These are phyloP conservation scores for Leptodactylus fallax DNA, from an alignment of 2,797 vertebrate species.

Conservation along the genomic window DNA sequence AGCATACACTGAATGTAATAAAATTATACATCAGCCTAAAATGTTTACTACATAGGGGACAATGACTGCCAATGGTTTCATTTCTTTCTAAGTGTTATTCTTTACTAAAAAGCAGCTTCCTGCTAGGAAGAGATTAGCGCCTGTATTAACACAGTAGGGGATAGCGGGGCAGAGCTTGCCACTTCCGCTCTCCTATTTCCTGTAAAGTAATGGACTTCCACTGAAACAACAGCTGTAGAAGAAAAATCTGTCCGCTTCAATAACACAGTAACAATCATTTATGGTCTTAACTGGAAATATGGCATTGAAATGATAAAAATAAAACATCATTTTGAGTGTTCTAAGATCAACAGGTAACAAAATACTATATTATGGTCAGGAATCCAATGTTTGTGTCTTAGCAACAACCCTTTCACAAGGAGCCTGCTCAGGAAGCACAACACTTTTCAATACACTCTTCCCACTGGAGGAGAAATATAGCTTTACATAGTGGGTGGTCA, in stretches of 20 bases:
- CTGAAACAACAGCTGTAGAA: neutral
- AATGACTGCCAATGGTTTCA: neutral
- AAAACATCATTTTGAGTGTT: neutral
- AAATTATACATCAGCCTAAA: neutral
- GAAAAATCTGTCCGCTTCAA: neutral
- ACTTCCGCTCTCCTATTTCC: conserved; percentile 49
- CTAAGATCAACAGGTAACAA: too few relatives aligned
- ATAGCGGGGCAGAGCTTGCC: conserved; percentile 1
- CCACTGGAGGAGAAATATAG: too few relatives aligned
- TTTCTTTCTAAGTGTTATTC: neutral
- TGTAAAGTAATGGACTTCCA: conserved; percentile 5
- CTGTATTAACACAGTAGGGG: conserved; percentile 28
- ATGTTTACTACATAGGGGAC: neutral
- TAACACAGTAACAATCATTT: neutral
- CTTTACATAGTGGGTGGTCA: too few relatives aligned
- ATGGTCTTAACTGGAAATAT: neutral
- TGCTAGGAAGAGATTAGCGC: conserved; percentile 33
- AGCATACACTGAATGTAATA: too few relatives aligned
- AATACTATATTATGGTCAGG: too few relatives aligned
- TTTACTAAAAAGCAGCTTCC: conserved; percentile 22
- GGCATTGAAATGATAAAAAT: too few relatives aligned
- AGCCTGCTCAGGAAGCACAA: too few relatives aligned
- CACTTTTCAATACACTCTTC: too few relatives aligned
- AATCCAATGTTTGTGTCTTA: too few relatives aligned
- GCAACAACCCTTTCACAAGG: too few relatives aligned